phyloP scores from a whole-genome alignment of 1,140 invertebrate genomes.

The Rhagoletis zephyria region DNA sequence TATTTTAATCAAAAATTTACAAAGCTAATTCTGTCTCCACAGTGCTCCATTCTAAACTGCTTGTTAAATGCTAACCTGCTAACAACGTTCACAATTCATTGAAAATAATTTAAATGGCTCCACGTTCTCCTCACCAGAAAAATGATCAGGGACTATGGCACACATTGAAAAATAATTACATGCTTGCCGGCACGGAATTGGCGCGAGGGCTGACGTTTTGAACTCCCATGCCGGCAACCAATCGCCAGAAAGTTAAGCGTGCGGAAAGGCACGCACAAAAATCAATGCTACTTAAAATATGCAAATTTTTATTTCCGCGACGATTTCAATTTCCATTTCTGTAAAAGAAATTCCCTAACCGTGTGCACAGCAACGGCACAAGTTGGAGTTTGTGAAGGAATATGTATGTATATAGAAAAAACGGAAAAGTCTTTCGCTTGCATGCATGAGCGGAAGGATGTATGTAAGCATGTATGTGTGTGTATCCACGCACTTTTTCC shows the following conservation, averaged over 20 bases:
- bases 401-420: not conserved
- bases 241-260: not conserved
- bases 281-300: slow-evolving; percentile 56
- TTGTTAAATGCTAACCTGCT: slow-evolving; percentile 11
- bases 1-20: too few relatives aligned
- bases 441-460: not conserved
- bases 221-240: not conserved
- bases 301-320: slow-evolving; percentile 68
- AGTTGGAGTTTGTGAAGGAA: not conserved
- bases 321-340: slow-evolving; percentile 70
- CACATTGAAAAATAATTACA: slow-evolving; percentile 55
- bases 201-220: not conserved
- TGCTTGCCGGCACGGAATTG: slow-evolving; percentile 37
- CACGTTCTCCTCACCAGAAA: not conserved
- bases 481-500: not conserved
- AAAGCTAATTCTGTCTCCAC: not conserved
- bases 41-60: not conserved
- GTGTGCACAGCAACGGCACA: not conserved
- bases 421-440: not conserved
- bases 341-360: slow-evolving; percentile 42
- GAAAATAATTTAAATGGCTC: slow-evolving; percentile 46
- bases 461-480: not conserved
- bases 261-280: slow-evolving; percentile 41
- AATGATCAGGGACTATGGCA: not conserved
- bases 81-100: slow-evolving; percentile 6